Base-by-base conservation (phyloP, 2,797 vertebrate species). In the Myoxocephalus aenaeus region DNA sequence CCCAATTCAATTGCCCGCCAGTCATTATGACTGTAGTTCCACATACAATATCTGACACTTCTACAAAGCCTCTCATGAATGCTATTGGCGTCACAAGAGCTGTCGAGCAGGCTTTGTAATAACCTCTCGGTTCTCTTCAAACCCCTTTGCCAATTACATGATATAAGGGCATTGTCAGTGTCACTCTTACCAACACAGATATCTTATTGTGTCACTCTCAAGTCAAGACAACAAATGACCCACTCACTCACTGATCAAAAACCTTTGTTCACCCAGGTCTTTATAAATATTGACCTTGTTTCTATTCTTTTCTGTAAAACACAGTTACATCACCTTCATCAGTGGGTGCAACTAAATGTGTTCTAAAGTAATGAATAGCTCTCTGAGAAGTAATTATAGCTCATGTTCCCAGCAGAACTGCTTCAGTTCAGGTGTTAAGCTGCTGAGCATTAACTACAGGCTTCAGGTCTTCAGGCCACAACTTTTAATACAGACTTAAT, bases 311-410 rank as follows among this genome's bases (percentile, higher is more conserved):
- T 17, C 53, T 22, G 14, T 56, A 77, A 10, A 27, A 63, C 56
- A 62, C 6, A 64, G 56, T 61, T 68, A 22, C 58, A 64, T 66
- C 46, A 84, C 50, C 29, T 76, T 65, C 9, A n/a, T 81, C 40
- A 72, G 38, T 42, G 38, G 71, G 56, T 46, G 38, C 42, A 68
- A 40, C 78, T 75, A 54, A 48, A 72, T 83, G 3, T 44, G 25
- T 59, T 73, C 46, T 53, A n/a, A 9, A 22, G 44, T 80, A 70
- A 87, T 88, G 83, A 68, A 77, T 18, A 5, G 40, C 68, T 77
- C 65, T 70, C 38, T 34, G 46, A 65, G 50, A 73, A 79, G 76
- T 79, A 81, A 87, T 85, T 88, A 78, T 20, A 44, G 57, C 75
- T 69, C 25, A 15, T 66, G 14, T 65, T 86, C 68, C 69, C 65